These are phyloP conservation scores for Chaetodon trifasciatus DNA, from an alignment of 2,797 vertebrate species.

Conservation along the genomic window DNA sequence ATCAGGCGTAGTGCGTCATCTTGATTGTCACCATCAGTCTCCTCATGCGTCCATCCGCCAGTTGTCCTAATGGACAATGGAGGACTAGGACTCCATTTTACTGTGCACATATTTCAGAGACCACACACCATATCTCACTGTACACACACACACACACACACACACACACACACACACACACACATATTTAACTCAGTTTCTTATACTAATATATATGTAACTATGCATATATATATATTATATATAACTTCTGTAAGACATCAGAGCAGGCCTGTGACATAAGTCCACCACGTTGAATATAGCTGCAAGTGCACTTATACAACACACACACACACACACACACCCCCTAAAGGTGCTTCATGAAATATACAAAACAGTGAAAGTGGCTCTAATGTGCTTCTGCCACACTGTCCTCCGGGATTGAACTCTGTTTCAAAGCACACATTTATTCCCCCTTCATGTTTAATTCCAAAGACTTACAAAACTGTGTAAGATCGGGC, in stretches of 20 bases:
- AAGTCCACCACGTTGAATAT: conserved; percentile 49
- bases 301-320: conserved; percentile 59
- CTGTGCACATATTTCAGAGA: conserved; percentile 41
- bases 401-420: conserved; percentile 17
- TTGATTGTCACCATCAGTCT: conserved; percentile 62
- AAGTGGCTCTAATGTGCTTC: conserved; percentile 43
- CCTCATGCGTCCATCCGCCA: conserved; percentile 57
- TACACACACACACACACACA: conserved; percentile 19
- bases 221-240: too few species aligned
- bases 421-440: conserved; percentile 4
- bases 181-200: conserved; percentile 42
- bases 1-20: conserved; percentile 80
- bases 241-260: conserved; percentile 67
- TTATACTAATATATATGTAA: neutral
- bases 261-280: conserved; percentile 54
- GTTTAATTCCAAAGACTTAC: neutral
- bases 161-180: conserved; percentile 38
- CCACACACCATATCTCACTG: conserved; percentile 25
- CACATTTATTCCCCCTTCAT: neutral
- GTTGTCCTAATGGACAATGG: conserved; percentile 48
- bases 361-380: conserved; percentile 52
- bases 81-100: conserved; percentile 70
- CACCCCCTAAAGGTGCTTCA: conserved; percentile 27
- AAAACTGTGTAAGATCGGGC: neutral
- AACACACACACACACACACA: conserved; percentile 52